phyloP scores from a whole-genome alignment of 2,888 invertebrate species.

The Drosophila barbarae region DNA sequence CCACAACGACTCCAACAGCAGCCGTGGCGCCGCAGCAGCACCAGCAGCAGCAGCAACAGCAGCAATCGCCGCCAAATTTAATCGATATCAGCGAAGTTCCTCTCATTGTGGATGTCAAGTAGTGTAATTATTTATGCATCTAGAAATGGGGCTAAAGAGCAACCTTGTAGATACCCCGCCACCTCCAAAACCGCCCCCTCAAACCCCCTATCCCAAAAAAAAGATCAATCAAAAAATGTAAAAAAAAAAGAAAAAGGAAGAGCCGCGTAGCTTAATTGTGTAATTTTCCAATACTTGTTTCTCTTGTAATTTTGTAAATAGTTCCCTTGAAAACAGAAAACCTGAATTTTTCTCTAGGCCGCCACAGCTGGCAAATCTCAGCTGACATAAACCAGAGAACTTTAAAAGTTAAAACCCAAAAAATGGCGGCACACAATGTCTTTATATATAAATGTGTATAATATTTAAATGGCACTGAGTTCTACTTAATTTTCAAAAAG shows the following conservation, averaged over 20 bases:
- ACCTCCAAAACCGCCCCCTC: slow-evolving; percentile 23
- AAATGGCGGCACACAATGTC: slow-evolving; percentile 31
- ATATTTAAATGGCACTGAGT: slow-evolving; percentile 78
- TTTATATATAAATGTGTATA: slow-evolving; percentile 56
- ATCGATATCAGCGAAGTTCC: slow-evolving; percentile 80
- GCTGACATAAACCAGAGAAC: slow-evolving; percentile 46
- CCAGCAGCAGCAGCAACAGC: slow-evolving; percentile 42
- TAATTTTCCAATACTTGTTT: slow-evolving; percentile 55
- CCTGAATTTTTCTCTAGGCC: slow-evolving; percentile 56
- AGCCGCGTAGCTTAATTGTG: slow-evolving; percentile 67
- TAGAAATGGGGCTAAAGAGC: slow-evolving; percentile 45
- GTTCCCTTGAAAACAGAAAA: slow-evolving; percentile 28
- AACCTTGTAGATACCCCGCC: slow-evolving; percentile 36
- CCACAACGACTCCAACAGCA: slow-evolving; percentile 27
- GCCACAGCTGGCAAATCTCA: slow-evolving; percentile 26
- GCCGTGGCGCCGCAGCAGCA: slow-evolving; percentile 27
- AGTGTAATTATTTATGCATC: slow-evolving; percentile 74
- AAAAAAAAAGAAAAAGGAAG: slow-evolving; percentile 39
- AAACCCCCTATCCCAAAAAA: slow-evolving; percentile 42
- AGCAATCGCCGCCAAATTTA: slow-evolving; percentile 78
- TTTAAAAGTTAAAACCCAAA: slow-evolving; percentile 52
- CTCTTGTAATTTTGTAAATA: slow-evolving; percentile 70
- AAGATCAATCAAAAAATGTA: slow-evolving; percentile 43
- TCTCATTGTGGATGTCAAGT: slow-evolving; percentile 80
- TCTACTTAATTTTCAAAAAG: slow-evolving; percentile 77